Evolutionary conservation across 1,140 invertebrate species (phyloP).

Genomic region (Cherax quadricarinatus): DNA sequence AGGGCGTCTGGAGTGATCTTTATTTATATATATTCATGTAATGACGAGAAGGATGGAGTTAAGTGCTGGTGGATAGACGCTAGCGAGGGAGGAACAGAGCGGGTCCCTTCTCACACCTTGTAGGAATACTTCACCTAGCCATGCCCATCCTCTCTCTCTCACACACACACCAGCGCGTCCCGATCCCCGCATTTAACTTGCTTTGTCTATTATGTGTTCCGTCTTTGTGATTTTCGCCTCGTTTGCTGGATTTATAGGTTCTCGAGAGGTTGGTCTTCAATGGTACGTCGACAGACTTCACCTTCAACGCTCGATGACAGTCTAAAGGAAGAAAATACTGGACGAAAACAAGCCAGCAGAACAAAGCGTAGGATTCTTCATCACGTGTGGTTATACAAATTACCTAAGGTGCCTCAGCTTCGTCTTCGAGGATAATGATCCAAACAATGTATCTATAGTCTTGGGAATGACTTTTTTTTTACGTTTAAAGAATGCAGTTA

Average conservation of each 20-base stretch:
- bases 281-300: background rate
- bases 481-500: background rate
- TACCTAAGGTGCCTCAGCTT: constrained; percentile 29
- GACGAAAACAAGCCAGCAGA: background rate
- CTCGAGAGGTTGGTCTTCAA: background rate
- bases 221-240: background rate
- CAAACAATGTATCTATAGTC: constrained; percentile 34
- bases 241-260: background rate
- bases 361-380: constrained; percentile 14
- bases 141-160: background rate
- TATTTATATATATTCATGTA: too few species aligned
- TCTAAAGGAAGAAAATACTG: constrained; percentile 9
- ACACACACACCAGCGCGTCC: constrained; percentile 8
- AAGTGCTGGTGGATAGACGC: background rate
- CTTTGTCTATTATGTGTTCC: background rate
- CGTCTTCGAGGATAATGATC: constrained; percentile 13
- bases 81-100: background rate
- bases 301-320: background rate
- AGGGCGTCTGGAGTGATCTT: too few species aligned
- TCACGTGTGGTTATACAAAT: constrained; percentile 37
- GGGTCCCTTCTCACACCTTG: constrained; percentile 28
- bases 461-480: constrained; percentile 12
- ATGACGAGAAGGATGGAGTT: background rate
- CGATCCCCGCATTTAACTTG: constrained; percentile 4
- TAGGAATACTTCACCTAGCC: constrained; percentile 25